phyloP scores from a whole-genome alignment of 2,797 vertebrate species.

The Gymnoscopelus braueri region DNA sequence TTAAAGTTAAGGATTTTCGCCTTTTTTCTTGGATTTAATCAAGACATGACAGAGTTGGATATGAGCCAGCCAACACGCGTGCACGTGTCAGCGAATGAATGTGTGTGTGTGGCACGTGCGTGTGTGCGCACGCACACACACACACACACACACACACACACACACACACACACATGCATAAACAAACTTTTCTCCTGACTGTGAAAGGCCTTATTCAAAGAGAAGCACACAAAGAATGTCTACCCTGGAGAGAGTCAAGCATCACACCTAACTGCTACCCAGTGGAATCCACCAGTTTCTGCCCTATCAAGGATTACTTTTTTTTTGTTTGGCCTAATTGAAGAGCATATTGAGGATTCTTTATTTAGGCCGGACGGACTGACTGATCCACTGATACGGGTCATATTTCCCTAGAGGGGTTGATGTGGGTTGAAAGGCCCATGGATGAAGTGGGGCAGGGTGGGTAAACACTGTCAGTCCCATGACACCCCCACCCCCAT shows the following conservation, averaged over 20 bases:
- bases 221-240: conserved; percentile 28
- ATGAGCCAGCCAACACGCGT: conserved; percentile 20
- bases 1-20: neutral
- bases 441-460: neutral
- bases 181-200: conserved; percentile 34
- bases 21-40: conserved; percentile 15
- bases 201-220: conserved; percentile 58
- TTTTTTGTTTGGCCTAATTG: neutral
- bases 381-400: conserved; percentile 16
- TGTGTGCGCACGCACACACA: conserved; percentile 36
- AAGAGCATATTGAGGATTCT: conserved; percentile 21
- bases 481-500: conserved; percentile 56
- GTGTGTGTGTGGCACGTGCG: neutral
- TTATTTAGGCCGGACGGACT: conserved; percentile 11
- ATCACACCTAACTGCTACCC: conserved; percentile 45
- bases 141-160: conserved; percentile 48
- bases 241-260: conserved; percentile 21
- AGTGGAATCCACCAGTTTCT: conserved; percentile 9
- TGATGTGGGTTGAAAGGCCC: conserved; percentile 2
- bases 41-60: conserved; percentile 25
- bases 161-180: conserved; percentile 41
- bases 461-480: conserved; percentile 65
- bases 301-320: conserved; percentile 26
- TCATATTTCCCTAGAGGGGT: neutral
- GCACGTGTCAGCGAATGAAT: neutral